Conservation (phyloP, 2,797 vertebrate species). For the Schizothorax lantsangensis region DNA sequence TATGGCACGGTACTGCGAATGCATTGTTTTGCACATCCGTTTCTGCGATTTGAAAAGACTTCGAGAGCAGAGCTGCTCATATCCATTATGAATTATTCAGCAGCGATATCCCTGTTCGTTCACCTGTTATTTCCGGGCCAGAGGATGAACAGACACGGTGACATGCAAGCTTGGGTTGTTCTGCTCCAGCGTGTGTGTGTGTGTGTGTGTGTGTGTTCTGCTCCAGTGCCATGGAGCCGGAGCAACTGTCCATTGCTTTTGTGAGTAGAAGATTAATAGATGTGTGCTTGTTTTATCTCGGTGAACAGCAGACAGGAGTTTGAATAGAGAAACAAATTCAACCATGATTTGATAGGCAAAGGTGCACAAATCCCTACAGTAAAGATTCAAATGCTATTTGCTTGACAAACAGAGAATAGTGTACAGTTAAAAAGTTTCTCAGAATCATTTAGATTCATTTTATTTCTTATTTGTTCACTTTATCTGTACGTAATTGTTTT, state of each 20-base stretch:
- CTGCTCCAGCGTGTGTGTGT: too few relatives aligned
- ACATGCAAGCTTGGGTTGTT: constrained; percentile 7
- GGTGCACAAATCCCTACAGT: neutral
- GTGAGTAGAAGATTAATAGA: constrained; percentile 52
- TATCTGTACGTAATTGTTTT: neutral
- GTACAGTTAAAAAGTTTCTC: neutral
- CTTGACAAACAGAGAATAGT: neutral
- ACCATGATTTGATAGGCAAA: neutral
- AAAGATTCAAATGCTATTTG: neutral
- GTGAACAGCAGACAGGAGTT: constrained; percentile 31
- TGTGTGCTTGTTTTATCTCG: constrained; percentile 48
- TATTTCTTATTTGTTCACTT: neutral
- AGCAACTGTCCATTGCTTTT: constrained; percentile 25
- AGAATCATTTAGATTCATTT: neutral
- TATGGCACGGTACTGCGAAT: neutral
- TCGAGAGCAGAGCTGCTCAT: constrained; percentile 8
- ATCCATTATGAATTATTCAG: constrained; percentile 36
- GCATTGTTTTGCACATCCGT: constrained; percentile 2
- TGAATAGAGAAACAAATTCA: constrained; percentile 28
- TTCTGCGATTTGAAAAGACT: constrained; percentile 2
- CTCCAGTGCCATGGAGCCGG: neutral
- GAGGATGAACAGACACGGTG: neutral
- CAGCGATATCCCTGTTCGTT: neutral
- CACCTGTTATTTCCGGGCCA: constrained; percentile 34
- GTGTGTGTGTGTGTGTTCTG: constrained; percentile 4